Base-by-base conservation (phyloP, 2,888 invertebrate genomes). In the Tipula unca region DNA sequence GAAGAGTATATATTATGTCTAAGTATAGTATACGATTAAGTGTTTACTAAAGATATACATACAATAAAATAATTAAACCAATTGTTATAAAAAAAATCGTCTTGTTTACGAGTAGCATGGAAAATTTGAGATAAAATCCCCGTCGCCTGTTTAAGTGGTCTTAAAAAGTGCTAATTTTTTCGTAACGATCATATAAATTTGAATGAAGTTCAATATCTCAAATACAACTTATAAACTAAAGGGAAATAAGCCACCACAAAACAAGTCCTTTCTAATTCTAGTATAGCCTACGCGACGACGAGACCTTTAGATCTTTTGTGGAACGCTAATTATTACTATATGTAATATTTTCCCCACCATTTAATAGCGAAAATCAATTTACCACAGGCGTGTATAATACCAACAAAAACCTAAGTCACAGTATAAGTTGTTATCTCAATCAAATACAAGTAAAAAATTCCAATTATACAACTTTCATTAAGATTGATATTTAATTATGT, bases 1-100 rank as follows among this genome's bases (percentile, higher is more conserved):
- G 69, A 69, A 69, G 69, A 69, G 69, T 69, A 48, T n/a, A n/a
- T n/a, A n/a, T n/a, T n/a, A n/a, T n/a, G 48, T 48, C n/a, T 48
- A 48, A 48, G 39, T 39, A 13, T 4, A 48, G 48, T 48, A 48
- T n/a, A 17, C n/a, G n/a, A 3, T 48, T 48, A 48, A 48, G n/a
- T 48, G n/a, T 48, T n/a, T 48, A 14, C n/a, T 48, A 39, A 8
- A 39, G 39, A 39, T 39, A 17, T 48, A 39, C 6, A 39, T n/a
- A 39, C 32, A 48, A 48, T 48, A 48, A 48, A 48, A 48, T 48
- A 48, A 17, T 48, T 48, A 17, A 48, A 48, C n/a, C 48, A 48
- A 48, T 48, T 39, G 32, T 32, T 39, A 39, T 39, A 39, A 10
- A 10, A 2, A 39, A 6, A 39, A 13, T 6, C 10, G 13, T 1